phyloP scores from a whole-genome alignment of 2,888 invertebrate genomes.

The Coelopa pilipes region DNA sequence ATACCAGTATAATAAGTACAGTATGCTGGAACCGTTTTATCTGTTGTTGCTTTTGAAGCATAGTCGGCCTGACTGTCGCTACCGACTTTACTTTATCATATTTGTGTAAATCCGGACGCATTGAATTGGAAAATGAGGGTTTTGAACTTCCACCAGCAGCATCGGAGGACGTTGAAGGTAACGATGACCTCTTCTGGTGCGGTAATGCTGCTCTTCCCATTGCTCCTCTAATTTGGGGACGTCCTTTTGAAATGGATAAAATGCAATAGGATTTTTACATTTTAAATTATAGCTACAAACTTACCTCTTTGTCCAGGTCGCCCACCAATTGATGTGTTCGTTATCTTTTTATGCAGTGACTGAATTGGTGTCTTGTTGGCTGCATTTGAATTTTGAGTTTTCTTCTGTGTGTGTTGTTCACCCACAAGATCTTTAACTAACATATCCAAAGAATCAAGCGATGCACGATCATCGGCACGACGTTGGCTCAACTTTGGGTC shows the following conservation, averaged over 20 bases:
- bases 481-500: conserved; percentile 39
- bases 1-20: not conserved
- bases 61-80: conserved; percentile 46
- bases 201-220: not conserved
- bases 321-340: not conserved
- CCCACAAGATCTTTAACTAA: conserved; percentile 48
- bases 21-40: conserved; percentile 9
- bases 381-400: not conserved
- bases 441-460: conserved; percentile 53
- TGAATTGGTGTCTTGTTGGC: too few species aligned
- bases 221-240: not conserved
- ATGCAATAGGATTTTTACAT: not conserved
- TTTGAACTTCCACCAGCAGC: not conserved
- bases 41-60: conserved; percentile 39
- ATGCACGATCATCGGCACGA: conserved; percentile 44
- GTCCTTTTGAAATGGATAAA: not conserved
- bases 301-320: conserved; percentile 8
- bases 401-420: conserved; percentile 27
- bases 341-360: conserved; percentile 12
- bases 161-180: not conserved
- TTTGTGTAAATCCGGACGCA: not conserved
- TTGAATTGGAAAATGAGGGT: not conserved
- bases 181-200: not conserved
- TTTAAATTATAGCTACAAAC: not conserved
- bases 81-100: conserved; percentile 42